Conservation (phyloP, 1,140 invertebrate species). For the Brachionus koreanus region DNA sequence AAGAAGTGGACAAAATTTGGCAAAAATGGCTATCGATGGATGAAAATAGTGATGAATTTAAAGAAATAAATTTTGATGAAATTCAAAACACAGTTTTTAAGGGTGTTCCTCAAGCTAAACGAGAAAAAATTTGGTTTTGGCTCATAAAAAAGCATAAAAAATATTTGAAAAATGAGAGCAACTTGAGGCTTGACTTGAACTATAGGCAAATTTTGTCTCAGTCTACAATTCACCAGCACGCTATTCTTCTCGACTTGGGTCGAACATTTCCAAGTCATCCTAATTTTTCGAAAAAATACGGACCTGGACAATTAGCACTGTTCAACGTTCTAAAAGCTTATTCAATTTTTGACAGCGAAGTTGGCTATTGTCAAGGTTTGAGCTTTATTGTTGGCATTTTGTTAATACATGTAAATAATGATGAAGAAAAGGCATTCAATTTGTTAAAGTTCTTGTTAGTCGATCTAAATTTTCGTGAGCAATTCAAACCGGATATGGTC, state of each 20-base stretch:
- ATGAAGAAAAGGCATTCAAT: constrained; percentile 80
- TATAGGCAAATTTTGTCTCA: constrained; percentile 18
- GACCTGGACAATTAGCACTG: constrained; percentile 81
- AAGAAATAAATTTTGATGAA: neutral
- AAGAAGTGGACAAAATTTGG: constrained; percentile 34
- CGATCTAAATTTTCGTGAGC: constrained; percentile 73
- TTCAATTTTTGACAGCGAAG: constrained; percentile 83
- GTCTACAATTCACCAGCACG: constrained; percentile 40
- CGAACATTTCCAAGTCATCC: constrained; percentile 89
- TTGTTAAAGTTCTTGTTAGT: constrained; percentile 86
- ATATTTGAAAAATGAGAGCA: neutral
- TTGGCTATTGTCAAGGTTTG: constrained; percentile 85
- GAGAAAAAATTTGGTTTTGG: constrained; percentile 42
- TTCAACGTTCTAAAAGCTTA: constrained; percentile 77
- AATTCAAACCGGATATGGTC: constrained; percentile 84
- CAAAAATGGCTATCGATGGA: neutral
- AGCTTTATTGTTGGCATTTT: constrained; percentile 90
- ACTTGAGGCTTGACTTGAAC: neutral
- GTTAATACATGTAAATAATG: constrained; percentile 85
- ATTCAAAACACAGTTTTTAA: neutral
- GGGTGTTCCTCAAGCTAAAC: constrained; percentile 25
- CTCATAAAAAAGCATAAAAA: constrained; percentile 8
- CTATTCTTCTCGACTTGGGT: constrained; percentile 32
- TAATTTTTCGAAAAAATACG: constrained; percentile 79
- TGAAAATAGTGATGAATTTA: neutral